Conservation (phyloP, 2,113 vertebrate genomes). For the Stercorarius parasiticus region DNA sequence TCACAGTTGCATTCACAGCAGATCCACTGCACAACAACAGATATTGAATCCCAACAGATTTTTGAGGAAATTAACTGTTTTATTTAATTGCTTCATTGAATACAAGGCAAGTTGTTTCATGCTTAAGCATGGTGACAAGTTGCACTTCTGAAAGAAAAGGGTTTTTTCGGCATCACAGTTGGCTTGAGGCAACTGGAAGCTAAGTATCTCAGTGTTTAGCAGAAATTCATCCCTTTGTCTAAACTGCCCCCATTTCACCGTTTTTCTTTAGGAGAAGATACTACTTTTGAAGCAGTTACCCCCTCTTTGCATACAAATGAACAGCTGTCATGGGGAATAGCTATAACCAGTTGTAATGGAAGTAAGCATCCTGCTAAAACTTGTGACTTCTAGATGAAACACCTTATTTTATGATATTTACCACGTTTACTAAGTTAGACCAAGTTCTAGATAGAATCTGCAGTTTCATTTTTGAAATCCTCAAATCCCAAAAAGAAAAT, state of each 20-base stretch:
- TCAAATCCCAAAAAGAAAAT: background rate
- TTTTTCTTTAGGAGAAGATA: background rate
- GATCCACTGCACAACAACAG: background rate
- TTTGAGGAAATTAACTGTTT: background rate
- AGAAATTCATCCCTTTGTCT: background rate
- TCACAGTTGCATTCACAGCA: background rate
- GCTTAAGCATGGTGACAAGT: background rate
- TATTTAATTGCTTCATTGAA: background rate
- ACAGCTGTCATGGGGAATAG: background rate
- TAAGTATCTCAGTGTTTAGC: background rate
- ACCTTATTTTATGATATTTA: background rate
- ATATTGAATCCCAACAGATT: background rate
- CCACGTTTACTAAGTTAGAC: background rate
- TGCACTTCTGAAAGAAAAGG: background rate
- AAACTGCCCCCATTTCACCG: background rate
- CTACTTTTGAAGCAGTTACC: background rate
- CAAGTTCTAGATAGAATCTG: background rate
- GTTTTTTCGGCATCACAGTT: background rate
- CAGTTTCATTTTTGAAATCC: background rate
- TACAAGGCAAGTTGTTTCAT: background rate
- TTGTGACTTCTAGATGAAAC: background rate
- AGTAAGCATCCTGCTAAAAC: background rate
- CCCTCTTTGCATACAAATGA: background rate
- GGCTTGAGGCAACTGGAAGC: background rate
- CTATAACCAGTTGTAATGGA: background rate